Conservation (phyloP, 2,888 invertebrate genomes). For the Eupelmus urozonus region DNA sequence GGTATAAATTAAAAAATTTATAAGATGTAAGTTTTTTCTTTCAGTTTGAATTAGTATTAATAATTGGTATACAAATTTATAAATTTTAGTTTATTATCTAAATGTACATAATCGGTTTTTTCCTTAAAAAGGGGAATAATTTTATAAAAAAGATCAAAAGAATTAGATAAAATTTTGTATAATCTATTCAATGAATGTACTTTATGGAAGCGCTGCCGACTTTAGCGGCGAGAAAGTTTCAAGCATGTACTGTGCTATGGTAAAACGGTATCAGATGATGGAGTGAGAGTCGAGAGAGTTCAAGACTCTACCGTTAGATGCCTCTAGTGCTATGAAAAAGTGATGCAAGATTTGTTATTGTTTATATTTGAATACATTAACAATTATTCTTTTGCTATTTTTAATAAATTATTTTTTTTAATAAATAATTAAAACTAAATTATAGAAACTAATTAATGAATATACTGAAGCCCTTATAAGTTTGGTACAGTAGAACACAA, state of each 20-base stretch:
- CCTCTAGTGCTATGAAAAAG: slow-evolving; percentile 61
- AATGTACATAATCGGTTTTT: too few relatives aligned
- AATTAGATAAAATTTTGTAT: too few relatives aligned
- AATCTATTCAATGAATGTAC: too few relatives aligned
- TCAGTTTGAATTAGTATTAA: too few relatives aligned
- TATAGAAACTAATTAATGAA: background rate
- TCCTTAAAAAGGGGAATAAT: too few relatives aligned
- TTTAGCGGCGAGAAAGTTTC: background rate
- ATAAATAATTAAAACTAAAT: background rate
- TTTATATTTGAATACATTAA: background rate
- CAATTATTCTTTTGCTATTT: background rate
- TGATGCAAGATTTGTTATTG: background rate
- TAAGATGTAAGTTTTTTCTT: too few relatives aligned
- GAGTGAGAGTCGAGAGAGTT: slow-evolving; percentile 55
- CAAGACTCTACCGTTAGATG: slow-evolving; percentile 62
- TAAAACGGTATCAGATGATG: slow-evolving; percentile 39
- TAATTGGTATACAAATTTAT: too few relatives aligned
- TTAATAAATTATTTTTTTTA: background rate
- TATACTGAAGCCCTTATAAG: too few relatives aligned
- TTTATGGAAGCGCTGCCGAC: background rate
- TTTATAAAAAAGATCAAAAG: too few relatives aligned
- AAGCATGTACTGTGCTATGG: slow-evolving; percentile 35
- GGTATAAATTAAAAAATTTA: too few relatives aligned
- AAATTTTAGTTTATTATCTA: too few relatives aligned
- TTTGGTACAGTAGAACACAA: background rate